These are phyloP conservation scores for Orchestia grillus DNA, from an alignment of 1,140 invertebrate genomes.

Conservation along the genomic window DNA sequence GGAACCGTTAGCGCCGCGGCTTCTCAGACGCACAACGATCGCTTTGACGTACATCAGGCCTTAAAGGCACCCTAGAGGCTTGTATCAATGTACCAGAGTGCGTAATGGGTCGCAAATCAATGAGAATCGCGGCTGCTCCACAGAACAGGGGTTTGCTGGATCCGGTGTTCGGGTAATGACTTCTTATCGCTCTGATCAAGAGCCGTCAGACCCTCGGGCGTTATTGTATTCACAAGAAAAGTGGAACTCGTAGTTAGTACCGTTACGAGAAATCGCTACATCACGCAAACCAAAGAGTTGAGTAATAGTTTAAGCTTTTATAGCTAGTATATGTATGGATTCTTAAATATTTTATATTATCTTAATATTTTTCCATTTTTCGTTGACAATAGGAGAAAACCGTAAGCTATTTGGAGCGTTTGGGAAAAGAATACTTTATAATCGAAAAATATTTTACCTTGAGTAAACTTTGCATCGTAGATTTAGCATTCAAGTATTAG, in stretches of 20 bases:
- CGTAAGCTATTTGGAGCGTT: too few species aligned
- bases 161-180: background rate
- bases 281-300: background rate
- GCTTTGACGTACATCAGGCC: background rate
- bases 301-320: too few species aligned
- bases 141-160: background rate
- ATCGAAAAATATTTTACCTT: too few species aligned
- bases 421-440: too few species aligned
- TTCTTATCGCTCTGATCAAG: background rate
- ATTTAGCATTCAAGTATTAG: too few species aligned
- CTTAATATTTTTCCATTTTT: too few species aligned
- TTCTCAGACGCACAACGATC: background rate
- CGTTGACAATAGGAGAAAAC: too few species aligned
- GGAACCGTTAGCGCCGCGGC: background rate
- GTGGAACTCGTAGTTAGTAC: background rate
- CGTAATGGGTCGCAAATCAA: background rate
- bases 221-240: background rate
- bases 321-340: too few species aligned
- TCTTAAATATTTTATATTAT: too few species aligned
- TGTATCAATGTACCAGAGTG: background rate
- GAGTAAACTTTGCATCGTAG: too few species aligned
- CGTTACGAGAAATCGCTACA: background rate
- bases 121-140: background rate
- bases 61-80: background rate
- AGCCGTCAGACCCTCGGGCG: background rate